Conservation (phyloP, 2,113 vertebrate genomes). For the Chloebia gouldiae region DNA sequence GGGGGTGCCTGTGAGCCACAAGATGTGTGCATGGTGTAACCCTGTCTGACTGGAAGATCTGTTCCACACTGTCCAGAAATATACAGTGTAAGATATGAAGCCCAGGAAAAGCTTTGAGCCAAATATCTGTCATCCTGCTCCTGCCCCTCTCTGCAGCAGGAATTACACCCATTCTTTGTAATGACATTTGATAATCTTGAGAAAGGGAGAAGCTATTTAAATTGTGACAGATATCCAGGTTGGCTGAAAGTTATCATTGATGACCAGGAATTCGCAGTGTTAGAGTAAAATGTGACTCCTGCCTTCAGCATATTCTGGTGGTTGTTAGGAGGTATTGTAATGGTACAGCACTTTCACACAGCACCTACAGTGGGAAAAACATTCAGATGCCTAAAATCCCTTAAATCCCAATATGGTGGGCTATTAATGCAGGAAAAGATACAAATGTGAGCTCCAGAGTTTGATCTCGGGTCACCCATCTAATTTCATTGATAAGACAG, state of each 20-base stretch:
- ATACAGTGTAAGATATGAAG: background rate
- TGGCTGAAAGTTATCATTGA: background rate
- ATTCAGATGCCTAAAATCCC: background rate
- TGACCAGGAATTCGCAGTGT: background rate
- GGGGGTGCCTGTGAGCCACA: background rate
- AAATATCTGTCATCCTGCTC: background rate
- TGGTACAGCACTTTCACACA: background rate
- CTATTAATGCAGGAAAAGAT: background rate
- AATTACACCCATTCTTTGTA: background rate
- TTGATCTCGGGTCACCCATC: background rate
- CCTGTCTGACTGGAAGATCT: background rate
- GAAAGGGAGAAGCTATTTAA: background rate
- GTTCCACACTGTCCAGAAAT: background rate
- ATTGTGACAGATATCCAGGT: background rate
- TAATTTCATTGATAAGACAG: background rate
- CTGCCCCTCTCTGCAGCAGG: background rate
- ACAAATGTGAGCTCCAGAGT: background rate
- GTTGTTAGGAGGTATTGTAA: background rate
- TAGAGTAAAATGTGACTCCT: background rate
- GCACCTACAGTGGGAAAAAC: background rate
- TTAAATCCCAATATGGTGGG: background rate
- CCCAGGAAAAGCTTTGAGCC: background rate
- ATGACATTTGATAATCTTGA: background rate
- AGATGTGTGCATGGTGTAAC: accelerated
- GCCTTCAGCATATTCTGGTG: background rate